Base-by-base conservation (phyloP, 2,888 invertebrate genomes). In the Loripinus fragilis region DNA sequence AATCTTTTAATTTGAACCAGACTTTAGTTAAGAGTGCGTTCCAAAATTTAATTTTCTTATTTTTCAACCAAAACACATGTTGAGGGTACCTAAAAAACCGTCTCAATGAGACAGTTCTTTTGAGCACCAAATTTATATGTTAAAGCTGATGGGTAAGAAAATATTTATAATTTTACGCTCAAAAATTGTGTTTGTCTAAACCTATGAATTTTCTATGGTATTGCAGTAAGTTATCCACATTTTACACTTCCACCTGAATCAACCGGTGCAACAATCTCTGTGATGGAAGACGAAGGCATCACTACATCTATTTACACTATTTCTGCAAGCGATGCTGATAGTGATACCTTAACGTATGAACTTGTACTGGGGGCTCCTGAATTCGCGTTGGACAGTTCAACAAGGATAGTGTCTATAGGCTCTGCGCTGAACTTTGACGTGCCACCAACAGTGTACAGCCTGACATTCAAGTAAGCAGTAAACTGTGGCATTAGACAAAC, bases 401-500 rank as follows among this genome's bases (percentile, higher is more conserved):
- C 67, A 38, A 28, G 67, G 25, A 42, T 41, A 1, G 67, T 67
- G 7, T 23, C 20, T 12, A 42, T 67, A 10, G 42, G 15, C 2
- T 30, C 41, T 23, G 45, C 41, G 1, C 28, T 67, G 23, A 42
- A 67, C 42, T 67, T 28, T 67, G 67, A 67, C 17, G 42, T 42
- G n/a, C 10, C 3, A n/a, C 41, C 67, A 7, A 67, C 2, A 8
- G 20, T 25, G 3, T 67, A 67, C 42, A 42, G 42, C 7, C 3
- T 67, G 3, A 33, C 20, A 20, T 67, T 67, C 42, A 42, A 67
- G 67, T 67, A 23, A 67, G n/a, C n/a, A n/a, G 67, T 67, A 33
- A 7, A 17, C 55, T 12, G 38, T 38, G 12, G n/a, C n/a, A n/a
- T n/a, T n/a, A n/a, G n/a, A n/a, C n/a, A n/a, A n/a, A n/a, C n/a